phyloP scores from a whole-genome alignment of 2,113 vertebrate species.

The Formicarius rufipectus region DNA sequence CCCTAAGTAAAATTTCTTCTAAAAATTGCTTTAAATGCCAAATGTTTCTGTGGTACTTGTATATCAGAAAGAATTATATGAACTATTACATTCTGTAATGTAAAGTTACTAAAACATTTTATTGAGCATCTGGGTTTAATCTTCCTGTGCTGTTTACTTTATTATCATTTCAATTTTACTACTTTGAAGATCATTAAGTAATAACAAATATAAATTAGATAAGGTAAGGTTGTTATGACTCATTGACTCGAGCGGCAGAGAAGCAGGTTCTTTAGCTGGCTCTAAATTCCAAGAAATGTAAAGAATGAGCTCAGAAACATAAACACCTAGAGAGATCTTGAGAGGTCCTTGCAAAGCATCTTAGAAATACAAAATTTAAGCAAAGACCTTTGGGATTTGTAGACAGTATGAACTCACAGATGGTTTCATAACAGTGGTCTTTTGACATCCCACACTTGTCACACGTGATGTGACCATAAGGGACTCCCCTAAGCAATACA shows the following conservation, averaged over 20 bases:
- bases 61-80: neutral
- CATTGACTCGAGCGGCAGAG: neutral
- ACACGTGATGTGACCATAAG: neutral
- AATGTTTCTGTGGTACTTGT: neutral
- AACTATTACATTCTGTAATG: neutral
- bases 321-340: neutral
- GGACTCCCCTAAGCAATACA: neutral
- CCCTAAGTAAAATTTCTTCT: neutral
- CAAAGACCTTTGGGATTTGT: neutral
- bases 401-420: neutral
- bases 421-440: neutral
- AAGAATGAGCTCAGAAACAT: neutral
- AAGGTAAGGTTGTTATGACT: neutral
- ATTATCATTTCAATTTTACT: constrained; percentile 16
- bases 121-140: constrained; percentile 30
- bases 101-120: constrained; percentile 16
- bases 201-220: constrained; percentile 11
- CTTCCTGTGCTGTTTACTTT: constrained; percentile 11
- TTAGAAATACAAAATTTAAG: neutral
- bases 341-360: neutral
- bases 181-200: constrained; percentile 18
- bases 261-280: neutral
- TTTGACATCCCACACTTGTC: neutral
- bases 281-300: neutral
- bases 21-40: constrained; percentile 11